Evolutionary conservation across 2,797 vertebrate species (phyloP).

Genomic region (Chaetophractus vellerosus): DNA sequence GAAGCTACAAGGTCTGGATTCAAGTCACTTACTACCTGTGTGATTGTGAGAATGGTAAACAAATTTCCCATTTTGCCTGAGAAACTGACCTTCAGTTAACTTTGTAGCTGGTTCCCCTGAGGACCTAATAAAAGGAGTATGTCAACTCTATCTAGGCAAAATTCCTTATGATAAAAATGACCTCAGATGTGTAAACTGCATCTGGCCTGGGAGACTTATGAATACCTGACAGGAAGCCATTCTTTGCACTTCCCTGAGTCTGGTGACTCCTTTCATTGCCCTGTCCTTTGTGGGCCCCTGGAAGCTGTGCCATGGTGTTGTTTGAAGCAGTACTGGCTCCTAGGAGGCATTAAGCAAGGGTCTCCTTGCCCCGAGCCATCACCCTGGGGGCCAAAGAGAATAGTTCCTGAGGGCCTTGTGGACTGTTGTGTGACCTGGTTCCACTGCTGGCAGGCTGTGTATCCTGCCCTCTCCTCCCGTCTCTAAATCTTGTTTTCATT

Average conservation of each 20-base stretch:
- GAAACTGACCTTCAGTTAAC: slow-evolving; percentile 36
- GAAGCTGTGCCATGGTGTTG: not conserved
- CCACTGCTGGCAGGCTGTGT: not conserved
- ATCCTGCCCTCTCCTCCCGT: not conserved
- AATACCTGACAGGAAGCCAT: not conserved
- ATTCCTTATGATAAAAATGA: not conserved
- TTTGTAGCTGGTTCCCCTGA: not conserved
- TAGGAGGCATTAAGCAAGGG: not conserved
- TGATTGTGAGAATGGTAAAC: not conserved
- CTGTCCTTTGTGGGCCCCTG: not conserved
- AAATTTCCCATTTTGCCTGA: not conserved
- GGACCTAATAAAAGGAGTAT: not conserved
- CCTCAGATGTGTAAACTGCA: not conserved
- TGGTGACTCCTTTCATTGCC: not conserved
- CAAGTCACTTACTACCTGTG: not conserved
- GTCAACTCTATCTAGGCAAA: not conserved
- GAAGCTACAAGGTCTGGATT: not conserved
- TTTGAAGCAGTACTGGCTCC: not conserved
- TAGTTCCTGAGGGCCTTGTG: not conserved
- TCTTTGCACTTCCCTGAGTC: not conserved
- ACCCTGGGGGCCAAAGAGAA: not conserved
- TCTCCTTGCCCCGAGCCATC: not conserved
- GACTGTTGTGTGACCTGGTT: not conserved
- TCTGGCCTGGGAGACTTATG: not conserved
- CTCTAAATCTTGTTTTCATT: not conserved